Base-by-base conservation (phyloP, 2,888 invertebrate species). In the Argyresthia albistria region DNA sequence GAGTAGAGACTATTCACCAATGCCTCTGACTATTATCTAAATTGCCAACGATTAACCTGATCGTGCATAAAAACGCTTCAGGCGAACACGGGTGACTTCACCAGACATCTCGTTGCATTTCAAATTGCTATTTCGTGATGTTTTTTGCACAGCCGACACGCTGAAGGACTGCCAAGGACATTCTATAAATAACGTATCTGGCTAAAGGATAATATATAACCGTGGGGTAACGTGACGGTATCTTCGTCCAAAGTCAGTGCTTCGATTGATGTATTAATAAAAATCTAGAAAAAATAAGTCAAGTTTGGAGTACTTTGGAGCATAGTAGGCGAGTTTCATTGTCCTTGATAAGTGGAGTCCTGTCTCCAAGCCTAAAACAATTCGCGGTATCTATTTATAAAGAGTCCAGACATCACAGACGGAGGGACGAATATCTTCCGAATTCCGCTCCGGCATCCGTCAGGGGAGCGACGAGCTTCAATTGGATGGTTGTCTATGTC, bases 21-120 rank as follows among this genome's bases (percentile, higher is more conserved):
- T 61, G 65, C 66, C 68, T 42, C 46, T 50, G 63, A 64, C 72
- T 73, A 76, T 75, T 75, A 73, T 69, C 69, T 65, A 70, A 76
- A 76, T 74, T 71, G 70, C 66, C 60, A 70, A 67, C 59, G 66
- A 73, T 73, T 70, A 25, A 69, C 68, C 63, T 63, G 59, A 60
- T 59, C 61, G 53, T 35, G 25, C 25, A 25, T 25, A 25, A 25
- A 25, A 25, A 25, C 25, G 15, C 76, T 67, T 49, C 59, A 58
- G 64, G 66, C 63, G 46, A 60, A 25, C 25, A 25, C 25, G 25
- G 52, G 56, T 61, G 66, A 65, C 71, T 67, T 69, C 71, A 74
- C 66, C 65, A 57, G 55, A 55, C 58, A 56, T 55, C 61, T 61
- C 58, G 60, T 55, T 68, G 66, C 67, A 70, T 65, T 64, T 63